Conservation (phyloP, 2,113 vertebrate genomes). For the Phodopus roborovskii region DNA sequence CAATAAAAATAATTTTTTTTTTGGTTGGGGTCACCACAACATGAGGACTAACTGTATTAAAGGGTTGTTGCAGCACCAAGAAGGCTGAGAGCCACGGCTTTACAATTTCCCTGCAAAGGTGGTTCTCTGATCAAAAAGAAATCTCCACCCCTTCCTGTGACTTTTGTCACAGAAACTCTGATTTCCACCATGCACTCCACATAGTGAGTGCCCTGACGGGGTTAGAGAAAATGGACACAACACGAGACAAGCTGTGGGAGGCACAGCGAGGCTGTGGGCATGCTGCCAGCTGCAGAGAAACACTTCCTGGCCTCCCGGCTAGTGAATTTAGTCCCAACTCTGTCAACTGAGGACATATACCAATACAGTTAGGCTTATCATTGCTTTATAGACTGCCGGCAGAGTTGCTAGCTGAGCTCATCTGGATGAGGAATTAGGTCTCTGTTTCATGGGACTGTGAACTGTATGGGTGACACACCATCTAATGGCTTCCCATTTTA, state of each 20-base stretch:
- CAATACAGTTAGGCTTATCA: fast-evolving
- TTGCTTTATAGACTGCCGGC: not conserved
- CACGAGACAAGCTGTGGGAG: not conserved
- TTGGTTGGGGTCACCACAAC: too few relatives aligned
- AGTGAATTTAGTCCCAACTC: fast-evolving
- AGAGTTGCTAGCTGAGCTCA: fast-evolving
- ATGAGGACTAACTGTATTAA: not conserved
- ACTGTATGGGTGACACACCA: not conserved
- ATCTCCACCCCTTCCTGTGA: not conserved
- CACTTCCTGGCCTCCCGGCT: not conserved
- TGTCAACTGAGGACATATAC: not conserved
- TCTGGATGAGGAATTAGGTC: not conserved
- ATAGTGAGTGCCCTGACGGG: fast-evolving
- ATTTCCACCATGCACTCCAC: fast-evolving
- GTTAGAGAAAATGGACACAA: not conserved
- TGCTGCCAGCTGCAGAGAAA: not conserved
- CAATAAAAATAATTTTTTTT: not conserved
- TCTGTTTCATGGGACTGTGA: not conserved
- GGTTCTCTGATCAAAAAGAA: not conserved
- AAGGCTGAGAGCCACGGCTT: not conserved
- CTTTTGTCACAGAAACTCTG: not conserved
- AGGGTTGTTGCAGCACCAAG: not conserved
- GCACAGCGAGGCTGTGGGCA: fast-evolving
- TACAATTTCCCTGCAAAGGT: too few relatives aligned
- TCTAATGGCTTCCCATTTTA: not conserved